A percentile compares a stretch with the other conserved stretches of the same genome.
Evolutionary conservation across 2,113 vertebrate species (phyloP).

Genomic region (Regulus satrapa): DNA sequence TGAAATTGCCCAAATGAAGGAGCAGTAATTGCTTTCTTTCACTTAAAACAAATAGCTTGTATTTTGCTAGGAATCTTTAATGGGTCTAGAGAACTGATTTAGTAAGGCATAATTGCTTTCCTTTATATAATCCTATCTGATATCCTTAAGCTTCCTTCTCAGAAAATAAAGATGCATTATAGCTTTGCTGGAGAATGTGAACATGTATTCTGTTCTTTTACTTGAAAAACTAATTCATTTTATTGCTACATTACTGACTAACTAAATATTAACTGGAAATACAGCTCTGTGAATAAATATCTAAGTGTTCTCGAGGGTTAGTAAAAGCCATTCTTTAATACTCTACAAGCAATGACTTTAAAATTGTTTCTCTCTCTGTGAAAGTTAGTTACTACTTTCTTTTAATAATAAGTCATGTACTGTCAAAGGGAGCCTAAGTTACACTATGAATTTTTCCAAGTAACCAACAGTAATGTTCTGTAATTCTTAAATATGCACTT

Average conservation of each 20-base stretch:
- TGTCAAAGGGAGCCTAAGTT: not conserved
- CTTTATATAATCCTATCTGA: not conserved
- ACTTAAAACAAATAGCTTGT: not conserved
- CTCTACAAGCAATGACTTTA: not conserved
- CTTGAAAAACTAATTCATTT: not conserved
- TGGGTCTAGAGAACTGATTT: not conserved
- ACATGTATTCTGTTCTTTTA: not conserved
- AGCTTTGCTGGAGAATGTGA: not conserved
- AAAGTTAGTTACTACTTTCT: not conserved
- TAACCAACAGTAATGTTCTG: not conserved
- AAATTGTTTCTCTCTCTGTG: not conserved
- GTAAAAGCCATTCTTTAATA: not conserved
- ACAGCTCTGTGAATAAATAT: not conserved
- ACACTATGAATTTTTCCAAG: not conserved
- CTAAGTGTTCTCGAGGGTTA: not conserved
- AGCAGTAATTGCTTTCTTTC: not conserved
- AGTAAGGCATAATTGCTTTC: not conserved
- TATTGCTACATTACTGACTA: not conserved
- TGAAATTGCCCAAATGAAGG: not conserved
- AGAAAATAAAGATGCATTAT: not conserved
- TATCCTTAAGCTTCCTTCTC: not conserved
- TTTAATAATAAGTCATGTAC: not conserved
- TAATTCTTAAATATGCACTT: not conserved
- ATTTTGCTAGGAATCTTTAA: not conserved
- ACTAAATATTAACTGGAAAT: slow-evolving; percentile 11